Percentiles rank a stretch among this genome's conserved stretches.
Conservation (phyloP, 2,888 invertebrate genomes). For the Podotricha telesiphe region DNA sequence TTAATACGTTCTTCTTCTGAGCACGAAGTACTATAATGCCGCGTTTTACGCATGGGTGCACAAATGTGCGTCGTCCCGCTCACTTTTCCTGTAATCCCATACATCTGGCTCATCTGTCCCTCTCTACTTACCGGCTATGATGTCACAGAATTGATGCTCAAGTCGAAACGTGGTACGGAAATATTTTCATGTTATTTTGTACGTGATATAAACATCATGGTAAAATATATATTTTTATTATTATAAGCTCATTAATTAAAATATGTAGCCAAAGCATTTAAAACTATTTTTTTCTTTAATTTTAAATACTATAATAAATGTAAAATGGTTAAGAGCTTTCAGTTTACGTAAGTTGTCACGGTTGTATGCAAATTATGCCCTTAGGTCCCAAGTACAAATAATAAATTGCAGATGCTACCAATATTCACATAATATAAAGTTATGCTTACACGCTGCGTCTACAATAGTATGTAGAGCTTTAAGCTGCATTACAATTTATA, state of each 20-base stretch:
- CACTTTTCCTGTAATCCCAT: constrained; percentile 62
- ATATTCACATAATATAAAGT: not conserved
- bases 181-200: constrained; percentile 16
- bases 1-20: constrained; percentile 66
- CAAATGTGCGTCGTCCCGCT: constrained; percentile 78
- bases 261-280: not conserved
- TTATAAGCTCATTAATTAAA: not conserved
- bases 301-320: not conserved
- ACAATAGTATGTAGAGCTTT: not conserved
- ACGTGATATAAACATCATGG: not conserved
- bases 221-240: not conserved
- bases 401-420: constrained; percentile 1
- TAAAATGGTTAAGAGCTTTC: constrained; percentile 3
- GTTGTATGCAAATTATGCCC: constrained; percentile 1
- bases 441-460: not conserved
- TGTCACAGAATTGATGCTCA: constrained; percentile 73
- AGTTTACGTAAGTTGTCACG: not conserved
- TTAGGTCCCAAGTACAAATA: not conserved
- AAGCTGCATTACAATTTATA: not conserved
- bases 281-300: not conserved
- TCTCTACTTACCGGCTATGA: constrained; percentile 71
- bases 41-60: constrained; percentile 78
- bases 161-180: constrained; percentile 58
- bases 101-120: constrained; percentile 65
- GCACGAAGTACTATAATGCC: constrained; percentile 68